These are phyloP conservation scores for Bimastos eiseni DNA, from an alignment of 2,888 invertebrate genomes.

Conservation along the genomic window DNA sequence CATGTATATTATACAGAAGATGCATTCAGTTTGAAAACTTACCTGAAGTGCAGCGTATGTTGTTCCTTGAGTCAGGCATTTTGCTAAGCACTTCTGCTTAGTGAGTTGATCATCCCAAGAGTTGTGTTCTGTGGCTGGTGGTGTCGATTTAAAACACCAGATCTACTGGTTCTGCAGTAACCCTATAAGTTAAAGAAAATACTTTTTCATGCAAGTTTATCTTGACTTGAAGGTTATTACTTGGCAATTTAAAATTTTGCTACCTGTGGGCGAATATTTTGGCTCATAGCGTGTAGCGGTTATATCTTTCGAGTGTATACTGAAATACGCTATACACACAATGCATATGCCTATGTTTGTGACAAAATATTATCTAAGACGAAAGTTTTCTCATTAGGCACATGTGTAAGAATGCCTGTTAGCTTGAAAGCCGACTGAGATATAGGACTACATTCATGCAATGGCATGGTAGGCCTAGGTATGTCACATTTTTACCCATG, in stretches of 20 bases:
- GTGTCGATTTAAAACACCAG: neutral
- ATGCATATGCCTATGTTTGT: too few species aligned
- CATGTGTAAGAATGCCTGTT: neutral
- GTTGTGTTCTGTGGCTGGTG: neutral
- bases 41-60: neutral
- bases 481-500: neutral
- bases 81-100: neutral
- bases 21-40: neutral
- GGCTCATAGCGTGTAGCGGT: too few species aligned
- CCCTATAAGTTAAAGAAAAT: neutral
- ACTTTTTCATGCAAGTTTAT: neutral
- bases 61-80: neutral
- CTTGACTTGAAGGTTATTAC: neutral
- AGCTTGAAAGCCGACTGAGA: too few species aligned
- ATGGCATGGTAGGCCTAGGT: neutral
- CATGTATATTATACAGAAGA: too few species aligned
- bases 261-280: neutral
- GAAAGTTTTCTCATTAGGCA: neutral
- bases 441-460: neutral
- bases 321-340: too few species aligned
- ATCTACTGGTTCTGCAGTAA: neutral
- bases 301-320: too few species aligned
- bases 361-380: neutral
- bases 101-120: neutral
- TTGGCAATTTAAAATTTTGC: neutral